phyloP scores from a whole-genome alignment of 2,888 invertebrate species.

The Lasioglossum oenotherae region DNA sequence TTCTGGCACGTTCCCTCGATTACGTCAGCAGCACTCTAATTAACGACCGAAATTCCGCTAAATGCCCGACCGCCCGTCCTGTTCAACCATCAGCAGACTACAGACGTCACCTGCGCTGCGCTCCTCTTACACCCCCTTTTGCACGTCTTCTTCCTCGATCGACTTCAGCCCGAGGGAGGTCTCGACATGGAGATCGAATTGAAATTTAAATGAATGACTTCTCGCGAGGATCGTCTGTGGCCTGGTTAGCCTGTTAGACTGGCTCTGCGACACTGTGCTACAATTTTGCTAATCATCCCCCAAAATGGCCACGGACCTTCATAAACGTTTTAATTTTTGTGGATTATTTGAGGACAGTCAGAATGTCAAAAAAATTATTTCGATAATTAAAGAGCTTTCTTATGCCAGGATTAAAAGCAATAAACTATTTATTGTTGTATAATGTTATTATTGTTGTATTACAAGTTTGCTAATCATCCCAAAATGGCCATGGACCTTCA shows the following conservation, averaged over 20 bases:
- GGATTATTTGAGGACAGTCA: too few species aligned
- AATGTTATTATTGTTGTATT: neutral
- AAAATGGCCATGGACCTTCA: neutral
- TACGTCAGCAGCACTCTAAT: slow-evolving; percentile 61
- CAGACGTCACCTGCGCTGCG: slow-evolving; percentile 12
- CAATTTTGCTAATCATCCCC: neutral
- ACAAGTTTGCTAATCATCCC: neutral
- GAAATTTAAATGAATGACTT: slow-evolving; percentile 45
- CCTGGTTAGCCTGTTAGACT: neutral
- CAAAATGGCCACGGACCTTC: neutral
- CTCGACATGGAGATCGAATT: slow-evolving; percentile 44
- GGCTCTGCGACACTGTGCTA: neutral
- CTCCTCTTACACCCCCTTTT: neutral
- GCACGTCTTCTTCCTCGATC: slow-evolving; percentile 5
- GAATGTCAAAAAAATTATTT: too few species aligned
- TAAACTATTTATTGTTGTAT: neutral
- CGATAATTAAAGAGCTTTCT: too few species aligned
- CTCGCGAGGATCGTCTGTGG: neutral
- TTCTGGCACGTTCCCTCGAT: slow-evolving; percentile 45
- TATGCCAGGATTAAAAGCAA: too few species aligned
- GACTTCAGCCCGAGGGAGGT: neutral
- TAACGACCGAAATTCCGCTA: slow-evolving; percentile 49
- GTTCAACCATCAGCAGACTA: neutral
- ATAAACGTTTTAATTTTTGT: too few species aligned
- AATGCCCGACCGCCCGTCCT: slow-evolving; percentile 20